Conservation (phyloP, 2,113 vertebrate species). For the Himantopus leucocephalus region DNA sequence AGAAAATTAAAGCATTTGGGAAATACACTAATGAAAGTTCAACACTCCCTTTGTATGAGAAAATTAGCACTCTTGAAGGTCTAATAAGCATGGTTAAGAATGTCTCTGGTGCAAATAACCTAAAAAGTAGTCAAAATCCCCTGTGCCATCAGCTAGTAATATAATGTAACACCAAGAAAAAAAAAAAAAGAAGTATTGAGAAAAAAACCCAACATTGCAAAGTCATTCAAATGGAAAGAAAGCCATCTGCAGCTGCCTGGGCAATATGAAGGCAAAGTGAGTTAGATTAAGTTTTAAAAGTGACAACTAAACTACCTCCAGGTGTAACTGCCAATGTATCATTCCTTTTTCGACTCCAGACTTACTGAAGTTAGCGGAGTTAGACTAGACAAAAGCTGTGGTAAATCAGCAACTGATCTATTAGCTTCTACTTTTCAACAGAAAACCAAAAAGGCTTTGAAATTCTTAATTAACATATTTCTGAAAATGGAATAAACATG, state of each 20-base stretch:
- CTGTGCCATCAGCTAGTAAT: background rate
- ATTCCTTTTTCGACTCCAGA: background rate
- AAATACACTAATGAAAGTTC: slow-evolving; percentile 50
- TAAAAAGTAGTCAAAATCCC: slow-evolving; percentile 38
- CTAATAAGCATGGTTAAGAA: slow-evolving; percentile 38
- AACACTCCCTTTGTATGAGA: slow-evolving; percentile 25
- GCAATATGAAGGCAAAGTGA: background rate
- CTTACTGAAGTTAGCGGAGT: background rate
- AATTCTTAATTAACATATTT: background rate
- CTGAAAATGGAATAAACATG: background rate
- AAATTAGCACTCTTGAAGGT: slow-evolving; percentile 44
- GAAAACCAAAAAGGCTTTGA: background rate
- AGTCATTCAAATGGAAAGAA: slow-evolving; percentile 11
- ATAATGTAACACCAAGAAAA: background rate
- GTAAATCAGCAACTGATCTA: background rate
- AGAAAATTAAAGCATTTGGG: slow-evolving; percentile 62
- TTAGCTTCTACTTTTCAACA: background rate
- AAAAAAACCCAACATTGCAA: background rate
- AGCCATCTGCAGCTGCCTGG: background rate
- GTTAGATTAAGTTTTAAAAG: slow-evolving; percentile 4
- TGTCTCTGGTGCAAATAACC: slow-evolving; percentile 13
- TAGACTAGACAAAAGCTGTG: background rate
- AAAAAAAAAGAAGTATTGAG: background rate
- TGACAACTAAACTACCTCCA: slow-evolving; percentile 11
- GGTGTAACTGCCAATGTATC: background rate